These are phyloP conservation scores for Dysmachus trigonus DNA, from an alignment of 2,888 invertebrate species.

Conservation along the genomic window DNA sequence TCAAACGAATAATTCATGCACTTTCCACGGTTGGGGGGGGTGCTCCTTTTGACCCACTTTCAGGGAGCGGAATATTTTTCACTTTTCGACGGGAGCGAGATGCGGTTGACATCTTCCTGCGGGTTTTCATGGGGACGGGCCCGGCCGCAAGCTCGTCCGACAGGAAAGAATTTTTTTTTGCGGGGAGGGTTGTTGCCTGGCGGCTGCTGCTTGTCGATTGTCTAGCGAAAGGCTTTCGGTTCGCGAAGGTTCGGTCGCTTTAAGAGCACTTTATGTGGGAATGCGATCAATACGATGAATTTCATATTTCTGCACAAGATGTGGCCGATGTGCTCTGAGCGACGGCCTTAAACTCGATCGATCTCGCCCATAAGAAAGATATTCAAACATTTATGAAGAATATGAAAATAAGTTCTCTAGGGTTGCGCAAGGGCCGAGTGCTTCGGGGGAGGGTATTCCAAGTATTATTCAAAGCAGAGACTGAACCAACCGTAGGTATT, in stretches of 20 bases:
- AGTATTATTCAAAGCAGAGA: not conserved
- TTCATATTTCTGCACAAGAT: not conserved
- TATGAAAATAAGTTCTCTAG: not conserved
- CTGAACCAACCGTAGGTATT: not conserved
- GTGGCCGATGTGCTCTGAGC: not conserved
- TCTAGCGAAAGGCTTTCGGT: not conserved
- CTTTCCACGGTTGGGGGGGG: not conserved
- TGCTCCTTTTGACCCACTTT: not conserved
- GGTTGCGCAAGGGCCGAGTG: not conserved
- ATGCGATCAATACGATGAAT: not conserved
- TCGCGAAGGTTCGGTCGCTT: not conserved
- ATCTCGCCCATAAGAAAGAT: not conserved
- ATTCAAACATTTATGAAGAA: not conserved
- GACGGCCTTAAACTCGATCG: not conserved
- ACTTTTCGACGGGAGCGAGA: not conserved
- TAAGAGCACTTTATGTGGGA: not conserved
- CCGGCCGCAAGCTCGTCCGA: not conserved
- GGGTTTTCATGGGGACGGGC: not conserved
- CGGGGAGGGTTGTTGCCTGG: not conserved
- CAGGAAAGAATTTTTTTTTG: not conserved
- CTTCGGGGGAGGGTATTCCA: not conserved
- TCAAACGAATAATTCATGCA: not conserved
- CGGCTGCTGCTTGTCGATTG: not conserved
- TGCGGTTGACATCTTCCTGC: not conserved
- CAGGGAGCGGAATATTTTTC: not conserved